A percentile compares a stretch with the other conserved stretches of the same genome.
These are phyloP conservation scores for Hirtodrosophila histrioides DNA, from an alignment of 2,888 invertebrate species.

Conservation along the genomic window DNA sequence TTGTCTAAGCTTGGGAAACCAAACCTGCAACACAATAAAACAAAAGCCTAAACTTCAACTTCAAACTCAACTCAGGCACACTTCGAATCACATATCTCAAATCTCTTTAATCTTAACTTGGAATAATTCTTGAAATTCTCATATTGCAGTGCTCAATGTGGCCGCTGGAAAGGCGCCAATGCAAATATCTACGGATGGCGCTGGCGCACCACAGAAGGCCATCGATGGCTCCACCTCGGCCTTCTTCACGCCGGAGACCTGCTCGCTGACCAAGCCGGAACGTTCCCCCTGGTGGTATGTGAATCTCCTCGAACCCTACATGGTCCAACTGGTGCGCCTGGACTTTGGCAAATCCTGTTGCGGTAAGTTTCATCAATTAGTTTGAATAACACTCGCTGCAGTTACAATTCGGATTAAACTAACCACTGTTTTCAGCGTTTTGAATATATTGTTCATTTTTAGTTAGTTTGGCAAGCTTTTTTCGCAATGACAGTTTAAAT, in stretches of 20 bases:
- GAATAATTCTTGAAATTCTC: conserved; percentile 7
- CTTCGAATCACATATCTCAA: conserved; percentile 3
- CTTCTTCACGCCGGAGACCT: conserved; percentile 92
- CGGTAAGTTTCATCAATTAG: conserved; percentile 87
- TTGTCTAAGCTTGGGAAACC: conserved; percentile 58
- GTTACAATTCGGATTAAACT: too few species aligned
- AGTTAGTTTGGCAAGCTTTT: too few species aligned
- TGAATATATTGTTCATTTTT: not conserved
- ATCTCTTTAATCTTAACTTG: conserved; percentile 22
- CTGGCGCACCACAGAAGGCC: conserved; percentile 94
- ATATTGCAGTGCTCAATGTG: conserved; percentile 92
- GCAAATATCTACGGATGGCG: conserved; percentile 93
- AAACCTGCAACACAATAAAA: conserved; percentile 33
- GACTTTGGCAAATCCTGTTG: conserved; percentile 96
- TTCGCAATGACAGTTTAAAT: too few species aligned
- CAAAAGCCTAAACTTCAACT: conserved; percentile 34
- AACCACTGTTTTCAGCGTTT: too few species aligned
- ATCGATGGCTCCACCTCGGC: conserved; percentile 95
- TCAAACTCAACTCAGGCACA: conserved; percentile 5
- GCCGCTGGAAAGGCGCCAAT: conserved; percentile 97
- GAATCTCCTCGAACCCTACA: conserved; percentile 96
- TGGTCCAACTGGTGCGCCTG: conserved; percentile 95
- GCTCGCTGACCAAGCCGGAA: conserved; percentile 93
- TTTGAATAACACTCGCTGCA: too few species aligned
- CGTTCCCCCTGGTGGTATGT: conserved; percentile 98